A percentile compares a stretch with the other conserved stretches of the same genome.
Conservation (phyloP, 2,797 vertebrate genomes). For the Dryobates pubescens region DNA sequence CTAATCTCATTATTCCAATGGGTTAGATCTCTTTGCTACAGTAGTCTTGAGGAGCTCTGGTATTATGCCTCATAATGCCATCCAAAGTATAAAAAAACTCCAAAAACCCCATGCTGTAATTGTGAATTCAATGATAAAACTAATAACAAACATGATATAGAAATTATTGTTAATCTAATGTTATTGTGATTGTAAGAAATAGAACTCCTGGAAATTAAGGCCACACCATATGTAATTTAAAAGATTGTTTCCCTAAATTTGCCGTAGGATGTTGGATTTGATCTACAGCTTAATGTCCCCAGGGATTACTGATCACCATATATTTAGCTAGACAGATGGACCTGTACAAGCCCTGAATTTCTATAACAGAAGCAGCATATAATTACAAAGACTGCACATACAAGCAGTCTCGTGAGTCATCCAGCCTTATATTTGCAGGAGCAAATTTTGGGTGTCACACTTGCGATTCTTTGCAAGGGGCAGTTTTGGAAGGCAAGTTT, state of each 20-base stretch:
- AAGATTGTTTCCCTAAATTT: constrained; percentile 50
- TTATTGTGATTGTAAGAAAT: not conserved
- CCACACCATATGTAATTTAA: constrained; percentile 7
- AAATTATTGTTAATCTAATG: not conserved
- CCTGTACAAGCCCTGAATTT: constrained; percentile 13
- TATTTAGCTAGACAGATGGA: constrained; percentile 43
- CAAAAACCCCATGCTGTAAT: not conserved
- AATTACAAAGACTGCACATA: constrained; percentile 8
- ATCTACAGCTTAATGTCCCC: constrained; percentile 13
- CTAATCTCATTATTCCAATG: constrained; percentile 16
- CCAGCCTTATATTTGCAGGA: not conserved
- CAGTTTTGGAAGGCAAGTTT: not conserved
- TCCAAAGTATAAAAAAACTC: not conserved
- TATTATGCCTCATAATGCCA: not conserved
- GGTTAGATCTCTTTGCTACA: not conserved
- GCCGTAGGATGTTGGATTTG: constrained; percentile 7
- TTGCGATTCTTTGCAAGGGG: not conserved
- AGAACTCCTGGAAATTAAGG: not conserved
- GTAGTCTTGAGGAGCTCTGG: not conserved
- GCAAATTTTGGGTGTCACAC: not conserved
- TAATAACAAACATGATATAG: not conserved
- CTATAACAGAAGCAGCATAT: not conserved
- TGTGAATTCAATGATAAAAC: not conserved
- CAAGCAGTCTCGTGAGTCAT: not conserved
- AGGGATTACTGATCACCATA: constrained; percentile 22